These are phyloP conservation scores for Pangasius sanitwongsei DNA, from an alignment of 2,797 vertebrate species.

Conservation along the genomic window DNA sequence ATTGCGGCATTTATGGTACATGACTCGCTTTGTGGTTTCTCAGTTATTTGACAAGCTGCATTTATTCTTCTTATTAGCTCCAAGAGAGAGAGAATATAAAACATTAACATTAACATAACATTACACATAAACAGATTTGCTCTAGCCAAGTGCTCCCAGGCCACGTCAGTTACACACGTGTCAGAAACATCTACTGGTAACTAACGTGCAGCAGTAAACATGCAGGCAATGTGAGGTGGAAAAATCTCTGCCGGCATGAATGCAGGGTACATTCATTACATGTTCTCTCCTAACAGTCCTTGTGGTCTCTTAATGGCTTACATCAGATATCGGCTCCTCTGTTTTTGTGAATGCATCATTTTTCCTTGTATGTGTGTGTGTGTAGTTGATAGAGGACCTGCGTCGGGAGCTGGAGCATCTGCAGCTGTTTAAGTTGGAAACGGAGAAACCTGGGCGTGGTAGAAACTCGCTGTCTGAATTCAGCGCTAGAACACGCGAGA, in stretches of 20 bases:
- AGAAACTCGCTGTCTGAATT: slow-evolving; percentile 85
- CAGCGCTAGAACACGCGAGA: slow-evolving; percentile 85
- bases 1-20: too few relatives aligned
- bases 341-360: neutral
- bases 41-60: neutral
- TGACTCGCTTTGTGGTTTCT: neutral
- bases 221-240: neutral
- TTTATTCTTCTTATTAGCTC: neutral
- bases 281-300: neutral
- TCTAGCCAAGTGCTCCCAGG: neutral
- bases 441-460: slow-evolving; percentile 83
- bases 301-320: neutral
- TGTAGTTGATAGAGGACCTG: slow-evolving; percentile 93
- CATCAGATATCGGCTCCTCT: neutral
- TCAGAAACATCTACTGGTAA: neutral
- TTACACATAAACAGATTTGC: neutral
- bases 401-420: slow-evolving; percentile 92
- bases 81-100: neutral
- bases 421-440: slow-evolving; percentile 91
- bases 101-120: neutral
- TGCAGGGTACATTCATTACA: neutral
- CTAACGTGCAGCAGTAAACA: neutral
- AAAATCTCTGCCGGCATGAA: neutral
- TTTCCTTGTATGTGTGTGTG: slow-evolving; percentile 16
- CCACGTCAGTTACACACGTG: neutral